A percentile compares a stretch with the other conserved stretches of the same genome.
Conservation (phyloP, 2,113 vertebrate species). For the Nothocercus nigrocapillus region DNA sequence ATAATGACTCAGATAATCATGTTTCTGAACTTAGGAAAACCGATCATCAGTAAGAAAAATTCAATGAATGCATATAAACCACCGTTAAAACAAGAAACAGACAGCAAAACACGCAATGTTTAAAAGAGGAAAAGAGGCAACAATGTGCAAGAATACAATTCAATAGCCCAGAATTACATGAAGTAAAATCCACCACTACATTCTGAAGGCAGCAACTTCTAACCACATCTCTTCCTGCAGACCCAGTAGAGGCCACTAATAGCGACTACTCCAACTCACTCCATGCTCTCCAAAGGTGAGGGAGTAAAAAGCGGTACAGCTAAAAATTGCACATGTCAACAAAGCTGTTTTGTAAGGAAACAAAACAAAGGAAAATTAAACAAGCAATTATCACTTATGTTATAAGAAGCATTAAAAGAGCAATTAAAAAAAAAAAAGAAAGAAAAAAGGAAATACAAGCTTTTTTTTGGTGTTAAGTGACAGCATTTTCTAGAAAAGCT, state of each 20-base stretch:
- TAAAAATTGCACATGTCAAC: fast-evolving
- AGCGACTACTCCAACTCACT: neutral
- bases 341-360: neutral
- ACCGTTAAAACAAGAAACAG: neutral
- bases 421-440: neutral
- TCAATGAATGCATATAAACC: fast-evolving
- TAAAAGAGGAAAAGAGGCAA: neutral
- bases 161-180: neutral
- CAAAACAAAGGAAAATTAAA: neutral
- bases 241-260: fast-evolving
- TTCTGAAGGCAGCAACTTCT: neutral
- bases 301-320: neutral
- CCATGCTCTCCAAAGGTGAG: neutral
- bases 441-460: neutral
- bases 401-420: neutral
- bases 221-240: neutral
- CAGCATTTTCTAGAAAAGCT: neutral
- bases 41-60: neutral
- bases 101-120: neutral
- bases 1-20: neutral
- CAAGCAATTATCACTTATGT: neutral
- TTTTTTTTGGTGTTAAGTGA: neutral
- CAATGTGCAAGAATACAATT: neutral
- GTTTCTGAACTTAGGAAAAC: neutral
- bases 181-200: neutral